These are phyloP conservation scores for Nineta flava DNA, from an alignment of 2,888 invertebrate genomes.

Conservation along the genomic window DNA sequence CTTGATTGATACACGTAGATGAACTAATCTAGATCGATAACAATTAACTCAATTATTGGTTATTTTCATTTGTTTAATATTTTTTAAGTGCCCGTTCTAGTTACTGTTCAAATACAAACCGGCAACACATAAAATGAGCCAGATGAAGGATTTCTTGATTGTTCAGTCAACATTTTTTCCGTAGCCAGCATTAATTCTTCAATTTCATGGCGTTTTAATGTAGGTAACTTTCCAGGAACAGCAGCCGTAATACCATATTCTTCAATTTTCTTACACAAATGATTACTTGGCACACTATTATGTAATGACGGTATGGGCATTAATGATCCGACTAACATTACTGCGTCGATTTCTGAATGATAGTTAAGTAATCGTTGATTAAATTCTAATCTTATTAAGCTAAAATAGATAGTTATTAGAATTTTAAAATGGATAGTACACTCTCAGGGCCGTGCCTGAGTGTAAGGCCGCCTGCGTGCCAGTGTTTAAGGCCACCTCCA, in stretches of 20 bases:
- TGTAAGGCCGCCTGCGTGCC: no score
- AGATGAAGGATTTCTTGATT: conserved; percentile 1
- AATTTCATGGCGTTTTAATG: not conserved
- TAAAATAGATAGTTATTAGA: conserved; percentile 31
- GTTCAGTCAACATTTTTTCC: conserved; percentile 1
- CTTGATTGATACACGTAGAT: no score
- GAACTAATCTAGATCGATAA: no score
- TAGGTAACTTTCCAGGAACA: conserved; percentile 4
- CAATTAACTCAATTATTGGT: no score
- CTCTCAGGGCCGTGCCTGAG: no score
- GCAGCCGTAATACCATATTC: conserved; percentile 15
- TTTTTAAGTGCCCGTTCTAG: no score
- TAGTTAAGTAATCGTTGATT: conserved; percentile 67
- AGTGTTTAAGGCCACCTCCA: not conserved
- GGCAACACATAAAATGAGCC: conserved; percentile 21
- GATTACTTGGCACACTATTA: conserved; percentile 13
- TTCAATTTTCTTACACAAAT: conserved; percentile 18
- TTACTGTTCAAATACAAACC: conserved; percentile 18
- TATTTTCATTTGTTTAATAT: no score
- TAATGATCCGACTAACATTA: conserved; percentile 55
- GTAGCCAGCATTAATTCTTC: not conserved
- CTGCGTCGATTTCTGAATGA: conserved; percentile 78
- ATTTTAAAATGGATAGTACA: no score
- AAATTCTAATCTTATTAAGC: conserved; percentile 70
- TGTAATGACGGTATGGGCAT: conserved; percentile 14